Evolutionary conservation across 2,113 vertebrate species (phyloP), one percentile per base, ranked within the genome.

Genomic region (Hypomesus transpacificus): DNA sequence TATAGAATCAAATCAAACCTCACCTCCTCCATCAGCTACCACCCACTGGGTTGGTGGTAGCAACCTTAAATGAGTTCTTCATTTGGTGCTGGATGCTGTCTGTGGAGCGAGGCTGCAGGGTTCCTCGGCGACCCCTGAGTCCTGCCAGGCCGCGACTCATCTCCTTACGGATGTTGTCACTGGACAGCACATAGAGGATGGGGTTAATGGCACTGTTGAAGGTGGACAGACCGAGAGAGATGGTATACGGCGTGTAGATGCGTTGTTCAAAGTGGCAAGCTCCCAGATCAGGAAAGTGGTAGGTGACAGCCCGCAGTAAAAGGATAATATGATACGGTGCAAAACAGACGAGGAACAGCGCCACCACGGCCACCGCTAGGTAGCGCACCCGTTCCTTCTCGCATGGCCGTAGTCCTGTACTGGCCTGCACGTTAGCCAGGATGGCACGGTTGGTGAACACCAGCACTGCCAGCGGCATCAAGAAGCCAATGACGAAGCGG

Each of bases 291-390:
- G 85, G 46, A 68, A 89, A 22, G 24, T 92, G 77, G 58, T 82
- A 94, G 66, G 81, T 52, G 11, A 85, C 0, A 0, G 93, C 89
- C 1, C 93, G 87, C 66, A 80, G 1, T 0, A 96, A 20, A 11
- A 98, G 91, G 57, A 95, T 84, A 14, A 92, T 11, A 31, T 98
- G 96, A 74, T 96, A 96, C 0, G 95, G 96, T 1, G 91, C 89
- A 0, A 98, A 98, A 79, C 95, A 97, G 21, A 92, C 58, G 62
- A 95, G 75, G 89, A 98, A 98, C 64, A 96, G 91, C 3, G 74
- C 1, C 53, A 96, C 94, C 0, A 96, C 91, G 0, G 89, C 84
- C 0, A 86, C 9, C 0, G 90, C 90, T 24, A 93, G 39, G 58
- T 69, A 70, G 61, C 89, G 91, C n/a, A 93, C 93, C 34, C 85